Conservation (phyloP, 2,797 vertebrate genomes). For the Anguilla anguilla region DNA sequence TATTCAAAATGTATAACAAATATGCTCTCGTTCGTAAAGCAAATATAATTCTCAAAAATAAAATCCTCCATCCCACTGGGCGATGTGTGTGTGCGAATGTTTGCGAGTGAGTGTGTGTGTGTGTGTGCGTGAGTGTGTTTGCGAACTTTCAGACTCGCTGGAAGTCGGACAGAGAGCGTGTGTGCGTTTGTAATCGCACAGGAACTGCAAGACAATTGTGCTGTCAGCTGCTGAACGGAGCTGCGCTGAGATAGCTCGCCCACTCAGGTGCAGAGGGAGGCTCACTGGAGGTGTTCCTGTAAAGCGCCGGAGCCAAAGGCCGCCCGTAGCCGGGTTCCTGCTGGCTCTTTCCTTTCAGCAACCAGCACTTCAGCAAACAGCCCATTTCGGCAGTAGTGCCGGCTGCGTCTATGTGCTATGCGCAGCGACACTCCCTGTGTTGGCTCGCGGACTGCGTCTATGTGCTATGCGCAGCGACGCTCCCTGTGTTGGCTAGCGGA, state of each 20-base stretch:
- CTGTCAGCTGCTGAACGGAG: background rate
- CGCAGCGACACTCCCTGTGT: background rate
- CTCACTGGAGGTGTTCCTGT: background rate
- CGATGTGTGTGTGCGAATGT: background rate
- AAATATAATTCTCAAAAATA: background rate
- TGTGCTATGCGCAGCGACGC: background rate
- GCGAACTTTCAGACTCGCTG: background rate
- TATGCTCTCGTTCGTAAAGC: background rate
- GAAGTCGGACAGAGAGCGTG: background rate
- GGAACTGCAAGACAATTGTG: background rate
- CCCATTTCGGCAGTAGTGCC: background rate
- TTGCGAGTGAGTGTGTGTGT: background rate
- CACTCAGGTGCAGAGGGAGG: background rate
- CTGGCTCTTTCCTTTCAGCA: background rate
- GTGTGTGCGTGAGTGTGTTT: background rate
- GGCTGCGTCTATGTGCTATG: background rate
- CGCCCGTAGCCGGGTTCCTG: background rate
- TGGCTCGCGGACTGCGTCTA: background rate
- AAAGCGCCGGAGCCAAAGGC: background rate
- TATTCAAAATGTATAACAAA: background rate
- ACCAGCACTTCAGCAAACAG: background rate
- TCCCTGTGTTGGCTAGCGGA: no score
- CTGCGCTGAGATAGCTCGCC: background rate
- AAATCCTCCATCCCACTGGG: background rate
- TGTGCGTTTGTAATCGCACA: background rate